Base-by-base conservation (phyloP, 1,140 invertebrate species). In the Berghia stephanieae region DNA sequence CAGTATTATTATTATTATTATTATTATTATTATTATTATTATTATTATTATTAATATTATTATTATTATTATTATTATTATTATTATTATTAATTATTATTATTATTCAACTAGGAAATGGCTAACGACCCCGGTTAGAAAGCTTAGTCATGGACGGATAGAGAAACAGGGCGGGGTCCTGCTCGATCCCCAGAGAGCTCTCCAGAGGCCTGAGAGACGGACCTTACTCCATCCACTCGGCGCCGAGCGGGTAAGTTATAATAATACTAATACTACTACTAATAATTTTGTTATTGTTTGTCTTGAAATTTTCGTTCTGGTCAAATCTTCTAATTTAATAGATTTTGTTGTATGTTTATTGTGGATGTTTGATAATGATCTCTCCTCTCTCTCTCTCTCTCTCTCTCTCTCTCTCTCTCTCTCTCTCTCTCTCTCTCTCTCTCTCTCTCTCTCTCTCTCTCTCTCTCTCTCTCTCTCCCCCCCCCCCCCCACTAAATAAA, bases 71-170 rank as follows among this genome's bases (percentile, higher is more conserved):
- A n/a, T n/a, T n/a, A n/a, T n/a, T n/a, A n/a, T n/a, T n/a, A n/a
- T n/a, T n/a, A n/a, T n/a, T n/a, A n/a, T n/a, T n/a, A n/a, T n/a
- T n/a, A n/a, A n/a, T n/a, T n/a, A n/a, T 69, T 57, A 68, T 16
- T 79, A 42, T 69, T 24, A 36, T 69, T 77, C 52, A 79, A 80
- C 16, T 74, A 93, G 95, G 88, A 96, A 96, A 93, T 98, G 96
- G 96, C 90, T 98, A 74, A 95, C 95, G 69, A 94, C 93, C 74
- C 94, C 94, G 43, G 91, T 97, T 66, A 92, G 96, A 75, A 98
- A 98, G 89, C 91, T 96, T 77, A 96, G 95, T 81, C 94, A 96
- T 87, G 93, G 93, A 63, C 96, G 96, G 90, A 92, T 94, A 52
- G 96, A 96, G 80, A 96, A 97, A 89, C 88, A 81, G 52, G 75